A percentile compares a stretch with the other conserved stretches of the same genome.
Conservation (phyloP, 1,140 invertebrate species). For the Drosophila seguyi region DNA sequence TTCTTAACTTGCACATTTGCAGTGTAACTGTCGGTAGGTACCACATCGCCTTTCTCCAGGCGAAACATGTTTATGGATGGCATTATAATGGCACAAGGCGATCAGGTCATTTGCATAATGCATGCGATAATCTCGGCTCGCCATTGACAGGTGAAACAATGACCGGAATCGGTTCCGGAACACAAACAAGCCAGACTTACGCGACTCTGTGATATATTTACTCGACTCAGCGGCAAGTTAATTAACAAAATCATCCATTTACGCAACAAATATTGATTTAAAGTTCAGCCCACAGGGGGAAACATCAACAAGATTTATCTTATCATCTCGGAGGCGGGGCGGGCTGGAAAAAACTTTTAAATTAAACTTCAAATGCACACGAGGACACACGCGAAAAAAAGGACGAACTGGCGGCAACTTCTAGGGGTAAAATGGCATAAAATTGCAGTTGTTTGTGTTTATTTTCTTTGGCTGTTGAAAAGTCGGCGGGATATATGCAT, state of each 20-base stretch:
- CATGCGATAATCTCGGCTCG: slow-evolving; percentile 6
- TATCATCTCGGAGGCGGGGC: not conserved
- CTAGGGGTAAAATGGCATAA: slow-evolving; percentile 45
- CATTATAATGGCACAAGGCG: slow-evolving; percentile 8
- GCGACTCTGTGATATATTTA: slow-evolving; percentile 21
- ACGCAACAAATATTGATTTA: slow-evolving; percentile 56
- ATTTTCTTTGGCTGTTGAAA: slow-evolving; percentile 29
- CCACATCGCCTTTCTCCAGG: not conserved
- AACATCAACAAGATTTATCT: slow-evolving; percentile 41
- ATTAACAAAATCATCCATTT: slow-evolving; percentile 54
- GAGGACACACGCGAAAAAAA: slow-evolving; percentile 6
- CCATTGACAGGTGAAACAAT: slow-evolving; percentile 19
- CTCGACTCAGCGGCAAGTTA: slow-evolving; percentile 26
- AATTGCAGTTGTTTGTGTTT: slow-evolving; percentile 43
- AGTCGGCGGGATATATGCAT: not conserved
- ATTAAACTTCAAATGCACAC: slow-evolving; percentile 53
- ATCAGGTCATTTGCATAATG: slow-evolving; percentile 28
- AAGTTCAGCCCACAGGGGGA: slow-evolving; percentile 14
- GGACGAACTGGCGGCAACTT: slow-evolving; percentile 5
- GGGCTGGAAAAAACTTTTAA: slow-evolving; percentile 22
- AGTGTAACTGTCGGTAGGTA: not conserved
- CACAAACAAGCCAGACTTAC: slow-evolving; percentile 10
- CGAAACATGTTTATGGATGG: slow-evolving; percentile 9
- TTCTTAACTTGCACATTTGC: not conserved
- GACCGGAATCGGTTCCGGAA: not conserved